A percentile compares a stretch with the other conserved stretches of the same genome.
Evolutionary conservation across 2,888 invertebrate genomes (phyloP).

Genomic region (Teinopalpus imperialis): DNA sequence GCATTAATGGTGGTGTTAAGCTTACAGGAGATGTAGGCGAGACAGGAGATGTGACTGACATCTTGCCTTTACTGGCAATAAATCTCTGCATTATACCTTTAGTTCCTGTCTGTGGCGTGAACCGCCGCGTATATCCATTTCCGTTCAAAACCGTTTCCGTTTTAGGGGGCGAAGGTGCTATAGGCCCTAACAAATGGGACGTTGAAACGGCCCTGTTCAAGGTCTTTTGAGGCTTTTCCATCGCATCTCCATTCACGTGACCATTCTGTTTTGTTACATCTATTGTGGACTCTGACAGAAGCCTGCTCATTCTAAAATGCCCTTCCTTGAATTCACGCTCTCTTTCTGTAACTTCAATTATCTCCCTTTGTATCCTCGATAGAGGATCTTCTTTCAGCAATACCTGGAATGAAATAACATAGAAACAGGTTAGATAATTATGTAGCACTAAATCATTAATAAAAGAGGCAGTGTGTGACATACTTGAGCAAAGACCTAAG

Average conservation of each 20-base stretch:
- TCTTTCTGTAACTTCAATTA: slow-evolving; percentile 91
- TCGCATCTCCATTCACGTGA: slow-evolving; percentile 60
- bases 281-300: slow-evolving; percentile 72
- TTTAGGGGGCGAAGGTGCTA: slow-evolving; percentile 59
- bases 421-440: neutral
- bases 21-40: slow-evolving; percentile 50
- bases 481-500: slow-evolving; percentile 17
- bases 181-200: slow-evolving; percentile 66
- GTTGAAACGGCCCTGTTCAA: slow-evolving; percentile 72
- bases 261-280: slow-evolving; percentile 74
- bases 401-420: slow-evolving; percentile 62
- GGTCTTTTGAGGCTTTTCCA: slow-evolving; percentile 48
- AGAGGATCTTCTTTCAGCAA: slow-evolving; percentile 86
- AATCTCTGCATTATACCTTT: slow-evolving; percentile 94
- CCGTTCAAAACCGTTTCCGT: slow-evolving; percentile 60
- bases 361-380: slow-evolving; percentile 93
- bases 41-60: slow-evolving; percentile 53
- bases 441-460: too few relatives aligned
- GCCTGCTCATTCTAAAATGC: slow-evolving; percentile 69
- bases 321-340: slow-evolving; percentile 90
- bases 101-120: slow-evolving; percentile 84
- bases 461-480: too few relatives aligned
- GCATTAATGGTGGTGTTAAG: slow-evolving; percentile 62
- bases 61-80: slow-evolving; percentile 89
- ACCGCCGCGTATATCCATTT: slow-evolving; percentile 81